phyloP scores from a whole-genome alignment of 2,113 vertebrate species.

The Cyprinodon brontotheroides region DNA sequence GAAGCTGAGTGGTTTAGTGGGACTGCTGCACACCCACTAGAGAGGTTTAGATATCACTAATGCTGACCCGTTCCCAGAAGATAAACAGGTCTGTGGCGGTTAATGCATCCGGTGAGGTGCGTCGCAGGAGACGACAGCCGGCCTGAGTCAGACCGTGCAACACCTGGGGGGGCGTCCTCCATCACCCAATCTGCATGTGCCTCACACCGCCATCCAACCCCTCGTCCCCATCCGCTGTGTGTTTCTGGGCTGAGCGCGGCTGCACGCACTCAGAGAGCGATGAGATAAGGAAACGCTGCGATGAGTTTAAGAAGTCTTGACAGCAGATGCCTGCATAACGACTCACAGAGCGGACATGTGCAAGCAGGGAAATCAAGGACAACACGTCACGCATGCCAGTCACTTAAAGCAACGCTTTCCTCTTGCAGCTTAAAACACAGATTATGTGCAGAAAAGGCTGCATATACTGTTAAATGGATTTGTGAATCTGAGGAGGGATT shows the following conservation, averaged over 20 bases:
- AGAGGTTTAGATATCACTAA: background rate
- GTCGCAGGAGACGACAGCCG: constrained; percentile 44
- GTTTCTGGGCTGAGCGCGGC: constrained; percentile 50
- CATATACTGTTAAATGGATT: constrained; percentile 64
- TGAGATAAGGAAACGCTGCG: constrained; percentile 34
- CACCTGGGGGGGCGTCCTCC: constrained; percentile 57
- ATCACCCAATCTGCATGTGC: constrained; percentile 18
- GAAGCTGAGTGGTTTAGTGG: no score
- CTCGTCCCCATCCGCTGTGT: background rate
- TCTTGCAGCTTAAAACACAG: constrained; percentile 52
- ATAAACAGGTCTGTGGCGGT: constrained; percentile 15
- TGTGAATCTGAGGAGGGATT: constrained; percentile 46
- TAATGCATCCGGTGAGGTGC: constrained; percentile 29
- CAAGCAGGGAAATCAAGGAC: constrained; percentile 65
- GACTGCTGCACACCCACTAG: background rate
- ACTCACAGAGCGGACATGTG: constrained; percentile 65
- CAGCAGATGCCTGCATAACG: constrained; percentile 74
- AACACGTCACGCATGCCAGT: constrained; percentile 62
- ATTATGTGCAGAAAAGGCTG: constrained; percentile 55
- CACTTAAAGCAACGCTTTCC: constrained; percentile 66
- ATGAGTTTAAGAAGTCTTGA: constrained; percentile 76
- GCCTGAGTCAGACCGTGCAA: constrained; percentile 60
- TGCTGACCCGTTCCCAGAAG: background rate
- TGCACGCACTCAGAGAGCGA: constrained; percentile 8
- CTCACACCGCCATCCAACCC: constrained; percentile 15